Evolutionary conservation across 2,113 vertebrate genomes (phyloP), one percentile per base, ranked within the genome.

Genomic region (Lampris incognitus): DNA sequence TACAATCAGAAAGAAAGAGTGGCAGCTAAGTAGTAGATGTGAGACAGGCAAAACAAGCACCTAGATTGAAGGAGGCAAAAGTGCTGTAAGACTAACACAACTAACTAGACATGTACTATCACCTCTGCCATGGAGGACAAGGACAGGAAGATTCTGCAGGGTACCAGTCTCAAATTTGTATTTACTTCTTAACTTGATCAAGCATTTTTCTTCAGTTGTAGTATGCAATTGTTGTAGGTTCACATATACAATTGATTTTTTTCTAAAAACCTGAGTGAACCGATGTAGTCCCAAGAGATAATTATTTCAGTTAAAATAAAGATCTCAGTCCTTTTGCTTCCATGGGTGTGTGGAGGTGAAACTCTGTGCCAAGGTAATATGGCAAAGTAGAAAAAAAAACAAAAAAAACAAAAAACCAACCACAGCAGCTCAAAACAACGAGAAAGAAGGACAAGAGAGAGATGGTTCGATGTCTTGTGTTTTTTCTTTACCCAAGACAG

Each of bases 51-150:
- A 49, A 66, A 66, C 54, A 84, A 51, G 57, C 7, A 13, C 60
- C 57, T 52, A 76, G 48, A 82, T 57, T 38, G 73, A 75, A 60
- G 48, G 72, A 85, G 58, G 74, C 71, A 77, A 50, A 83, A 72
- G 40, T 77, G 78, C 62, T 74, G 49, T 67, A 64, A 69, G 58
- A 89, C 79, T 9, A 52, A 74, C 48, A 83, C 76, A 83, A 77
- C 60, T 80, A 91, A 81, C 64, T 74, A 88, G 82, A 86, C 79
- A 76, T 51, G 48, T 52, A 52, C 36, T 2, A 42, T 74, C 54
- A 71, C 71, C 78, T 79, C 70, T 72, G 75, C 86, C 88, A 92
- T 88, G 90, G 91, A 92, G 84, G 76, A 82, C 37, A 57, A 76
- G 61, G 76, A 78, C 75, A 38, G 5, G 13, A 6, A 41, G 4